These are phyloP conservation scores for Sogatella furcifera DNA, from an alignment of 1,140 invertebrate genomes.

Conservation along the genomic window DNA sequence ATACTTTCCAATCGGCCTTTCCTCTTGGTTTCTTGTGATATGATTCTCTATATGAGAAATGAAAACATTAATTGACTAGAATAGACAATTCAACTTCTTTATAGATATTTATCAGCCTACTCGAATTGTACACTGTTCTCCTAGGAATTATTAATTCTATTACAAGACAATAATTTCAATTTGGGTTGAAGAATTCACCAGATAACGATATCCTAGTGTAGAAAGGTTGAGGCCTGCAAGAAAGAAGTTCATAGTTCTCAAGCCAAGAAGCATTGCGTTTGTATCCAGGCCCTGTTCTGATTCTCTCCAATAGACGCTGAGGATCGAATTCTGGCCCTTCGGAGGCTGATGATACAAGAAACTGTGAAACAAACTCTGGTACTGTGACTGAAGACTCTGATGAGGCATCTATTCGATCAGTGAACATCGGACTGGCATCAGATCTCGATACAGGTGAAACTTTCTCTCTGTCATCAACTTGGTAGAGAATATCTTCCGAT, in stretches of 20 bases:
- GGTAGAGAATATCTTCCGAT: slow-evolving; percentile 11
- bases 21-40: too few relatives aligned
- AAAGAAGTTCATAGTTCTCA: slow-evolving; percentile 44
- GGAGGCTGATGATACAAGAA: slow-evolving; percentile 19
- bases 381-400: slow-evolving; percentile 16
- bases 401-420: slow-evolving; percentile 25
- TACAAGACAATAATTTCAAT: background rate
- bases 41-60: too few relatives aligned
- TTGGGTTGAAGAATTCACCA: slow-evolving; percentile 44
- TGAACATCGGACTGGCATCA: slow-evolving; percentile 28
- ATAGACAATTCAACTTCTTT: too few relatives aligned
- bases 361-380: slow-evolving; percentile 13
- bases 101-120: too few relatives aligned
- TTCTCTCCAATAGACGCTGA: slow-evolving; percentile 44
- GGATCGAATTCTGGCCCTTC: slow-evolving; percentile 37
- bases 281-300: slow-evolving; percentile 43
- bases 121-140: too few relatives aligned
- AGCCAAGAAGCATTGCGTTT: slow-evolving; percentile 37
- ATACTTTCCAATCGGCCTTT: too few relatives aligned
- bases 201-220: slow-evolving; percentile 57
- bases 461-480: slow-evolving; percentile 18
- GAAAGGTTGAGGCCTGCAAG: slow-evolving; percentile 56
- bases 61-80: too few relatives aligned
- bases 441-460: slow-evolving; percentile 28
- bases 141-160: too few relatives aligned